Evolutionary conservation across 2,888 invertebrate species (phyloP).

Genomic region (Andrena dorsata): DNA sequence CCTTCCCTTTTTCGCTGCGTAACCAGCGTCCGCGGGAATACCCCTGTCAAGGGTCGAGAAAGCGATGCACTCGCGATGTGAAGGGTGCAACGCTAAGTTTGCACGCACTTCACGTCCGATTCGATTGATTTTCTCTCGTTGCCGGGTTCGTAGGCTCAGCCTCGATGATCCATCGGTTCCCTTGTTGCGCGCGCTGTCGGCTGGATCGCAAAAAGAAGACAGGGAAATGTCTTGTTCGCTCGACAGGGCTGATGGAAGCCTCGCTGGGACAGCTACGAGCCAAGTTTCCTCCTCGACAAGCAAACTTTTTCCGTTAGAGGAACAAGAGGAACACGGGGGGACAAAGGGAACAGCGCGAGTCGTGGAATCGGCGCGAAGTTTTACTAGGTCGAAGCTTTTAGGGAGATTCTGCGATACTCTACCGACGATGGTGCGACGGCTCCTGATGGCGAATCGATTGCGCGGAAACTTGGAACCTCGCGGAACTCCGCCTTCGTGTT

Average conservation of each 20-base stretch:
- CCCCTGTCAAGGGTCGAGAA: neutral
- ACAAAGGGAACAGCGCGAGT: neutral
- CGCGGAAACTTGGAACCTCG: neutral
- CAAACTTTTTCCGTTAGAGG: neutral
- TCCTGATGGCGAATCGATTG: neutral
- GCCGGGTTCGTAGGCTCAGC: constrained; percentile 44
- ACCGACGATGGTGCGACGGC: neutral
- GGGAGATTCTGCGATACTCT: neutral
- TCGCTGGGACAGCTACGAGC: neutral
- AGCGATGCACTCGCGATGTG: neutral
- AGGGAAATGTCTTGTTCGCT: constrained; percentile 5
- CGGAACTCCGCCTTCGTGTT: neutral
- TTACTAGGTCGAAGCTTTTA: constrained; percentile 2
- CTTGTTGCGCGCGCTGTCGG: neutral
- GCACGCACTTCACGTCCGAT: neutral
- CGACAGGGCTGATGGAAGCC: neutral
- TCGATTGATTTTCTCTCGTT: constrained; percentile 36
- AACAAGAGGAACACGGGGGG: neutral
- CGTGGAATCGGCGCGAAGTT: neutral
- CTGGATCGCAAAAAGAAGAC: constrained; percentile 1
- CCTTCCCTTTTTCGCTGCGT: neutral
- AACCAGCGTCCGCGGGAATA: neutral
- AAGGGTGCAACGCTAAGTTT: neutral
- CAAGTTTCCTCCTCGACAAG: neutral
- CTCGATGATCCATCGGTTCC: constrained; percentile 58